A percentile compares a stretch with the other conserved stretches of the same genome.
phyloP scores from a whole-genome alignment of 2,797 vertebrate species.

The Notoglanidium macrostoma region DNA sequence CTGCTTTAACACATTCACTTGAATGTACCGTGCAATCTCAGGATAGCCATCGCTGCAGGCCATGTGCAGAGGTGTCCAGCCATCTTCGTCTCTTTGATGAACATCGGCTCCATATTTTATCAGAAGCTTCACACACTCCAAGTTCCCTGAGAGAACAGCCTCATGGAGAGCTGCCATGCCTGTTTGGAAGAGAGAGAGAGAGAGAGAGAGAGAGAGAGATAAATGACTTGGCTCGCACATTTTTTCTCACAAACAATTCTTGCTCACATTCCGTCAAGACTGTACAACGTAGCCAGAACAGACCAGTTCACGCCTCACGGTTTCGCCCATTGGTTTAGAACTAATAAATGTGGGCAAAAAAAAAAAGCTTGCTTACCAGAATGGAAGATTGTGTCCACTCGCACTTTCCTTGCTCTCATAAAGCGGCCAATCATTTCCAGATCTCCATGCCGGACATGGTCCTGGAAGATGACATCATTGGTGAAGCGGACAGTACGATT shows the following conservation, averaged over 20 bases:
- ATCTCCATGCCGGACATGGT: constrained; percentile 88
- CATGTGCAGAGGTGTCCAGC: constrained; percentile 94
- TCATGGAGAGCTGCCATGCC: constrained; percentile 95
- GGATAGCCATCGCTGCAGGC: constrained; percentile 91
- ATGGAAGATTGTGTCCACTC: constrained; percentile 87
- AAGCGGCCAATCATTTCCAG: constrained; percentile 93
- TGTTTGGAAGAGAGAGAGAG: constrained; percentile 57
- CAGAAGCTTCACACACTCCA: constrained; percentile 92
- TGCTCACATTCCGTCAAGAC: background rate
- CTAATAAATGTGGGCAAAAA: background rate
- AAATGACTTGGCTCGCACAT: background rate
- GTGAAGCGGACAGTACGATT: constrained; percentile 85
- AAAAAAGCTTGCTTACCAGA: constrained; percentile 78
- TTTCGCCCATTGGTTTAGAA: background rate
- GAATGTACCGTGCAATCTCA: constrained; percentile 84
- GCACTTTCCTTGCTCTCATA: constrained; percentile 89
- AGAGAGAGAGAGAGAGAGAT: background rate
- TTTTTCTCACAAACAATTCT: background rate
- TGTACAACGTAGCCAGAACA: background rate
- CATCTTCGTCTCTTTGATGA: constrained; percentile 89
- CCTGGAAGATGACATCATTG: constrained; percentile 91
- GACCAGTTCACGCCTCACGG: background rate
- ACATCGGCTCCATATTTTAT: constrained; percentile 89
- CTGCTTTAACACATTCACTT: background rate
- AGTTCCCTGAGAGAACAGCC: constrained; percentile 89